Base-by-base conservation (phyloP, 1,140 invertebrate genomes). In the Helicoverpa zea region DNA sequence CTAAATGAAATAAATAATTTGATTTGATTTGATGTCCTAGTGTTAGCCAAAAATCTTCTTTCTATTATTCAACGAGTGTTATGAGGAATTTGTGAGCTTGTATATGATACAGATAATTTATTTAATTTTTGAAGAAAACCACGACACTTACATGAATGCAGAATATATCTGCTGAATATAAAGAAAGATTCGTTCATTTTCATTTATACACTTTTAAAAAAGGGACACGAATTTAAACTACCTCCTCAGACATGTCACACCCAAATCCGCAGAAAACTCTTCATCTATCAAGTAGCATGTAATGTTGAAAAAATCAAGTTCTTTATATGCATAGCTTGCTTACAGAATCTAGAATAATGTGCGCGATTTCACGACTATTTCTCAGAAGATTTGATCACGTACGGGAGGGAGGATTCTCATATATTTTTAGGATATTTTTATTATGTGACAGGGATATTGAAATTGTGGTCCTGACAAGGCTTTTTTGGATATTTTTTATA, bases 251-350 rank as follows among this genome's bases (percentile, higher is more conserved):
- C 16, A 51, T 30, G 52, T 52, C 18, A 35, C 35, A 56, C 16
- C 18, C 2, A 73, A 73, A 58, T 43, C 29, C 16, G 12, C 58
- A 2, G 18, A 54, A 29, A 30, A 5, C 10, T 13, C 16, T 70
- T 29, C n/a, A 12, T 35, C 52, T 5, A n/a, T 52, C 49, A 72
- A 43, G 58, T 16, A 23, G 23, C 23, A 23, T 9, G 29, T 73
- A 54, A 72, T 73, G 23, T 73, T 51, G 14, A 58, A 43, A 73
- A 73, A 73, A 73, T 73, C 70, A 73, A 73, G 52, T 73, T 73
- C 23, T 73, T 73, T 73, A 43, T 43, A 73, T 73, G 52, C 70
- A 73, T 73, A 73, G 13, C 70, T 73, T 58, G 52, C 47, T 73
- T 43, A 73, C 23, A 56, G 30, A 58, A 58, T 56, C 68, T 52